phyloP scores from a whole-genome alignment of 2,888 invertebrate species.

The Heteromurus nitidus region DNA sequence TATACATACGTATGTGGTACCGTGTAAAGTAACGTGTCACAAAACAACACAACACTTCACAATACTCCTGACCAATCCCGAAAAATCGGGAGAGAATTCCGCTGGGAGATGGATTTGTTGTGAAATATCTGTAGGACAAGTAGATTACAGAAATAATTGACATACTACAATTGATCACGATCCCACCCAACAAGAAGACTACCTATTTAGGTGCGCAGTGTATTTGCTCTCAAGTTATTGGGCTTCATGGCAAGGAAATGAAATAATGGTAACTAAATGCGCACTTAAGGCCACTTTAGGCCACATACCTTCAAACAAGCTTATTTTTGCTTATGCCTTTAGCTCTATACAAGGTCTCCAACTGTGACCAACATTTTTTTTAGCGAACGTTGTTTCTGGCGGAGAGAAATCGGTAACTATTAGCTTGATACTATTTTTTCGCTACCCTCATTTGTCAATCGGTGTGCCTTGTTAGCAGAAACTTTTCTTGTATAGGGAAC shows the following conservation, averaged over 20 bases:
- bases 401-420: constrained; percentile 34
- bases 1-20: too few species aligned
- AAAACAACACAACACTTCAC: too few species aligned
- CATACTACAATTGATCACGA: constrained; percentile 49
- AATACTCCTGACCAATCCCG: too few species aligned
- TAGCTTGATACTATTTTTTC: constrained; percentile 12
- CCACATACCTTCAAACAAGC: too few species aligned
- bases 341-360: background rate
- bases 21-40: too few species aligned
- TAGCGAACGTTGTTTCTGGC: constrained; percentile 22
- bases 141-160: constrained; percentile 45
- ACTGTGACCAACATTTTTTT: constrained; percentile 9
- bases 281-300: background rate
- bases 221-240: too few species aligned
- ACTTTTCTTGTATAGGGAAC: background rate
- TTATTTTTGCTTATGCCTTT: too few species aligned
- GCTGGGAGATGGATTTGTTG: constrained; percentile 42
- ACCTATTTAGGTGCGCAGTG: too few species aligned
- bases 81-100: too few species aligned
- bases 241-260: background rate
- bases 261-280: background rate
- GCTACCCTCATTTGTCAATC: constrained; percentile 43
- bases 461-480: background rate
- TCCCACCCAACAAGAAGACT: constrained; percentile 24
- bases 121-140: constrained; percentile 35